phyloP scores from a whole-genome alignment of 2,113 vertebrate genomes.

The Microtus pennsylvanicus region DNA sequence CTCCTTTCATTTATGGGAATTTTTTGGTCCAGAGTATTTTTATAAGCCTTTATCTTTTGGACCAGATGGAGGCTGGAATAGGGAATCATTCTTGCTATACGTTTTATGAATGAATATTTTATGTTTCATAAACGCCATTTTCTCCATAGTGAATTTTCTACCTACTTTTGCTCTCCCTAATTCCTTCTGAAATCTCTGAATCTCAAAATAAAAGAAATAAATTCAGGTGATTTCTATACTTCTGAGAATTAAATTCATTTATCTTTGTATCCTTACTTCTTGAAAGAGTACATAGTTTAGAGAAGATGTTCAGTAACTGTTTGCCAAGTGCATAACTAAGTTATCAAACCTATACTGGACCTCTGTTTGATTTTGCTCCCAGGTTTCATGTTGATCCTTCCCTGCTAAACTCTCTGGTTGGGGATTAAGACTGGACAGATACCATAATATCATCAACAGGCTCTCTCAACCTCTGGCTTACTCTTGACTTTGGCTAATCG shows the following conservation, averaged over 20 bases:
- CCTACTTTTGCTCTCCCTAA: constrained; percentile 1
- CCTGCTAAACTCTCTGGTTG: neutral
- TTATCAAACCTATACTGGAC: neutral
- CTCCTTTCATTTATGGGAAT: constrained; percentile 61
- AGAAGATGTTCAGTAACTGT: constrained; percentile 19
- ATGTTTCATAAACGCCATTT: constrained; percentile 14
- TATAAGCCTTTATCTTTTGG: constrained; percentile 64
- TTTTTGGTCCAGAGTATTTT: constrained; percentile 68
- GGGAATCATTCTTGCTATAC: neutral
- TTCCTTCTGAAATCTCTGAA: neutral
- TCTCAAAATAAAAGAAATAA: neutral
- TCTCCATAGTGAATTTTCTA: constrained; percentile 2
- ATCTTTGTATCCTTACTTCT: neutral
- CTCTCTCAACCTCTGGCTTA: neutral
- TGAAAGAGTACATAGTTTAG: neutral
- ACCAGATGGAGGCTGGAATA: constrained; percentile 43
- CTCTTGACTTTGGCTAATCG: neutral
- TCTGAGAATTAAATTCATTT: neutral
- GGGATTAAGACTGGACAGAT: neutral
- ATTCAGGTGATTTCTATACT: neutral
- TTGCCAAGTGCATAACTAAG: neutral
- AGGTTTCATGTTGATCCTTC: neutral
- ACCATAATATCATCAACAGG: neutral
- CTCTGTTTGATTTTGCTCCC: neutral
- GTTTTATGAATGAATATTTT: constrained; percentile 65